phyloP scores from a whole-genome alignment of 1,140 invertebrate genomes.

The Drosophila mauritiana region DNA sequence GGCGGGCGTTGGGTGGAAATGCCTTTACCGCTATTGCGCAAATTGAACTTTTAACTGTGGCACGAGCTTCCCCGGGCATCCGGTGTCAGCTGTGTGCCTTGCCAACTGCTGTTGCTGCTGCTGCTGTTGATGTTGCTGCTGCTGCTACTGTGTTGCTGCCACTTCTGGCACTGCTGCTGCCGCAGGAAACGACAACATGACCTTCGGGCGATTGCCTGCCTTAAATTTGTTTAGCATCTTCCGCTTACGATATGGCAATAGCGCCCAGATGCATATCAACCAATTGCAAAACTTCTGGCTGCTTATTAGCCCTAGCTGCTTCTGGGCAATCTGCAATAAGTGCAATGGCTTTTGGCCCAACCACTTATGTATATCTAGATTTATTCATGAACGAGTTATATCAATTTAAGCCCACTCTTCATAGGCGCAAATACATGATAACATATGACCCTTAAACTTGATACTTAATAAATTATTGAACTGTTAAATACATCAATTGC shows the following conservation, averaged over 20 bases:
- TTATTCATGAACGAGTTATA: not conserved
- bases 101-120: conserved; percentile 49
- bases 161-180: conserved; percentile 30
- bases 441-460: too few species aligned
- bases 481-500: too few species aligned
- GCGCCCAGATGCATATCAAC: conserved; percentile 55
- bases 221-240: conserved; percentile 80
- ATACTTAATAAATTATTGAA: too few species aligned
- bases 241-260: conserved; percentile 75
- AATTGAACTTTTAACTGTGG: conserved; percentile 83
- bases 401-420: not conserved
- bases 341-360: not conserved
- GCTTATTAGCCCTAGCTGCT: conserved; percentile 58
- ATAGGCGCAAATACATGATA: not conserved
- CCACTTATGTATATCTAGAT: not conserved
- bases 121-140: conserved; percentile 33
- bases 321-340: conserved; percentile 32
- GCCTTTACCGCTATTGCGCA: conserved; percentile 69
- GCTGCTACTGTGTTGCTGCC: conserved; percentile 13
- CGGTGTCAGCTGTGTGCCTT: conserved; percentile 70
- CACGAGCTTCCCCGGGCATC: conserved; percentile 76
- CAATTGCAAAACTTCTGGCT: conserved; percentile 33
- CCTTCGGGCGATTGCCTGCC: conserved; percentile 66
- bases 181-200: conserved; percentile 73
- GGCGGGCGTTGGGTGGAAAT: conserved; percentile 54